phyloP scores from a whole-genome alignment of 2,888 invertebrate species.

The Enoplolaimus lenunculus region DNA sequence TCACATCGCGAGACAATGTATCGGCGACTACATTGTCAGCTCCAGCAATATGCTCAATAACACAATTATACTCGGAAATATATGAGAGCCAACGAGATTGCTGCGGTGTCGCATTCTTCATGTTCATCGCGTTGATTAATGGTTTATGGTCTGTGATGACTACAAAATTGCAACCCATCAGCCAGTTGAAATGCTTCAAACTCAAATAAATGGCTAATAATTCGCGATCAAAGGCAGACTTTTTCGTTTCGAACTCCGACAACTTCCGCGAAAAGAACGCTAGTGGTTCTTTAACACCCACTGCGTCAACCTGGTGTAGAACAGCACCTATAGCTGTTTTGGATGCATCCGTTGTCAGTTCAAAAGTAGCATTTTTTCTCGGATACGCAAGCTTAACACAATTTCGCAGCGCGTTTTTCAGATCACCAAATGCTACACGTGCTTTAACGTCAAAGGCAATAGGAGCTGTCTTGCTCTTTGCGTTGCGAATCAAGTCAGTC shows the following conservation, averaged over 20 bases:
- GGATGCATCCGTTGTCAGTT: constrained; percentile 6
- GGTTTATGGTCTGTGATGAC: constrained; percentile 3
- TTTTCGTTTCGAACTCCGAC: background rate
- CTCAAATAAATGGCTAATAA: background rate
- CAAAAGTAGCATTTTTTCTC: background rate
- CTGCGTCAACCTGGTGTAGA: background rate
- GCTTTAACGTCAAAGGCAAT: background rate
- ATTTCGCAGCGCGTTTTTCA: background rate
- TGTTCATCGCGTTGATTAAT: background rate
- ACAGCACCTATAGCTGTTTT: background rate
- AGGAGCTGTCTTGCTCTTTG: background rate
- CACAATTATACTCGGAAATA: background rate
- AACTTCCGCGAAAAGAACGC: constrained; percentile 6
- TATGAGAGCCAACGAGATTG: constrained; percentile 7
- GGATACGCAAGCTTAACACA: background rate
- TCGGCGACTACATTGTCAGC: background rate
- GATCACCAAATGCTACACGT: background rate
- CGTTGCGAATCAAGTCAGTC: background rate
- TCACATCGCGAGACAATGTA: background rate
- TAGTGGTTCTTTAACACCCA: background rate
- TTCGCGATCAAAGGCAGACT: constrained; percentile 12
- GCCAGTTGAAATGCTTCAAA: background rate
- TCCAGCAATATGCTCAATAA: constrained; percentile 1
- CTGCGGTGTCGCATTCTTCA: constrained; percentile 13
- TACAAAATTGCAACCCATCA: background rate